These are phyloP conservation scores for Rhynchomys soricoides DNA, from an alignment of 2,113 vertebrate species.

Conservation along the genomic window DNA sequence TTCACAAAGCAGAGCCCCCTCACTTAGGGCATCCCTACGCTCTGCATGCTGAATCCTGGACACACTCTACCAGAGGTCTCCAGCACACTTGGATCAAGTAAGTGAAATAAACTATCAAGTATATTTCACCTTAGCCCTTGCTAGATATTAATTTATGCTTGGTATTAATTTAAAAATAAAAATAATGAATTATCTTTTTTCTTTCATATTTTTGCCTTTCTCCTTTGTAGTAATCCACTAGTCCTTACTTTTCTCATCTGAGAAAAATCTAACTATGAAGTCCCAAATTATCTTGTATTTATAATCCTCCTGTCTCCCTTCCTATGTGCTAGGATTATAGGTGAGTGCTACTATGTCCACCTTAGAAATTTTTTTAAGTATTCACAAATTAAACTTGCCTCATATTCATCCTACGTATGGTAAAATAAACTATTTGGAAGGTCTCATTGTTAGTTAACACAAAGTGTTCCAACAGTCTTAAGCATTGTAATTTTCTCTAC, in stretches of 20 bases:
- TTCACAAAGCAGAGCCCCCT: slow-evolving; percentile 28
- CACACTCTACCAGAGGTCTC: not conserved
- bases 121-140: not conserved
- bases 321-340: not conserved
- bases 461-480: not conserved
- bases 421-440: not conserved
- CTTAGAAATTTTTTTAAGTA: not conserved
- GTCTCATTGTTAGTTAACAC: not conserved
- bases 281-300: not conserved
- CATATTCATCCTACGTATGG: not conserved
- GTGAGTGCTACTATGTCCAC: no score
- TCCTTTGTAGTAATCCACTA: not conserved
- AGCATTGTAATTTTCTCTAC: not conserved
- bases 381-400: slow-evolving; percentile 30
- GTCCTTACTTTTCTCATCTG: not conserved
- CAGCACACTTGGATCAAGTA: not conserved
- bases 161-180: slow-evolving; percentile 17
- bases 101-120: not conserved
- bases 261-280: not conserved
- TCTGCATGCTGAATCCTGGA: not conserved
- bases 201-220: not conserved
- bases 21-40: not conserved
- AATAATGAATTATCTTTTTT: not conserved
- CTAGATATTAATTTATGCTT: not conserved
- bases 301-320: no score